These are phyloP conservation scores for Sebastes oblongus DNA, from an alignment of 2,797 vertebrate genomes.

Conservation along the genomic window DNA sequence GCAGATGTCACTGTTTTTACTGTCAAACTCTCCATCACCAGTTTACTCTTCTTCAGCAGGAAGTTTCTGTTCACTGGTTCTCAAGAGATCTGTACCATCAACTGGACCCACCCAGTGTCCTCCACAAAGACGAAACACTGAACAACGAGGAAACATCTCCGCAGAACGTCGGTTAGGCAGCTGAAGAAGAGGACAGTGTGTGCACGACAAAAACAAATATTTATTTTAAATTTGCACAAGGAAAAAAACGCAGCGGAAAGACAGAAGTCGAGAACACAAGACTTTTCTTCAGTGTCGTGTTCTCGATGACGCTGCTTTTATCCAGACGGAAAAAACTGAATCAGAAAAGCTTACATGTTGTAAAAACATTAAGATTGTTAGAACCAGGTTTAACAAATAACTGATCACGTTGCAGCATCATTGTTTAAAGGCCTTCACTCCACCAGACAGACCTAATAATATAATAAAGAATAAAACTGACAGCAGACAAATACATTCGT, in stretches of 20 bases:
- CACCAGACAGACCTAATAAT: neutral
- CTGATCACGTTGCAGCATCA: neutral
- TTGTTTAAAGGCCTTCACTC: neutral
- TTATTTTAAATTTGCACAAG: no score
- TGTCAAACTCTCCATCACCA: neutral
- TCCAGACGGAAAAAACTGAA: neutral
- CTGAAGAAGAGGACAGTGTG: neutral
- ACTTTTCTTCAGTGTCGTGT: neutral
- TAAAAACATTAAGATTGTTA: neutral
- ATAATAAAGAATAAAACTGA: neutral
- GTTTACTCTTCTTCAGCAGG: conserved; percentile 9
- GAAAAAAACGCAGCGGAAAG: no score
- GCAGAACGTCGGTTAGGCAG: neutral
- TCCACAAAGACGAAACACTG: neutral
- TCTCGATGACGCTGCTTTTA: neutral
- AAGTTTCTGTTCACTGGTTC: conserved; percentile 42
- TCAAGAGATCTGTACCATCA: conserved; percentile 50
- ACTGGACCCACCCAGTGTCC: neutral
- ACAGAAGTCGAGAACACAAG: neutral
- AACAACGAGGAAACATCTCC: neutral
- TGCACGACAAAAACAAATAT: no score
- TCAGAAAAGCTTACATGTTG: neutral
- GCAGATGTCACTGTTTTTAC: conserved; percentile 21
- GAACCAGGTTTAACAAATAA: neutral
- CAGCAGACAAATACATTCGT: neutral